Evolutionary conservation across 2,888 invertebrate genomes (phyloP).

Genomic region (Eupithecia tripunctaria): DNA sequence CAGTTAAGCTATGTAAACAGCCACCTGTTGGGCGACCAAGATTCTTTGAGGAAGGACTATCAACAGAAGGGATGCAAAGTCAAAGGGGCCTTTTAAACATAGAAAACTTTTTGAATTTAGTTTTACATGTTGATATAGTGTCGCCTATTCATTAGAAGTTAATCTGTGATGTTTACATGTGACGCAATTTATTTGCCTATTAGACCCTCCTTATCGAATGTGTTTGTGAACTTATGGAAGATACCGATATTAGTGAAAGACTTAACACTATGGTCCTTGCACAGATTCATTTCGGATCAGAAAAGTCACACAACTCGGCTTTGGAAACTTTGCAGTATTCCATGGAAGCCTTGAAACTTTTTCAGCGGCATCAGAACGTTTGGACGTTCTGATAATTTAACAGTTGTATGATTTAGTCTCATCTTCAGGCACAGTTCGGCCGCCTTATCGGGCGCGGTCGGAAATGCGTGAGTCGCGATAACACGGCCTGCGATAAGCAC

Average conservation of each 20-base stretch:
- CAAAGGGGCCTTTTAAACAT: background rate
- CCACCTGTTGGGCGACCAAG: conserved; percentile 27
- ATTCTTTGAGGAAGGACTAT: conserved; percentile 8
- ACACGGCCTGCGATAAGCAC: conserved; percentile 81
- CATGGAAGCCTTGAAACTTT: conserved; percentile 4
- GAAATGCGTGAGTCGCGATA: conserved; percentile 84
- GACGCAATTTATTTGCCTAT: conserved; percentile 28
- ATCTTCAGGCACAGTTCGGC: conserved; percentile 62
- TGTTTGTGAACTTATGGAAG: conserved; percentile 9
- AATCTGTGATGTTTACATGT: conserved; percentile 30
- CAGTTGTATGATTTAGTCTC: conserved; percentile 49
- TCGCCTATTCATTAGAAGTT: conserved; percentile 12
- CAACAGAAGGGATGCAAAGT: conserved; percentile 4
- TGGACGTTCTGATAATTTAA: conserved; percentile 7
- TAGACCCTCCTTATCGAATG: conserved; percentile 27
- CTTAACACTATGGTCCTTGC: background rate
- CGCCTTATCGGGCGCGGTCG: conserved; percentile 83
- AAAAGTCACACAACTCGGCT: background rate
- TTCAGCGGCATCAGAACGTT: conserved; percentile 9
- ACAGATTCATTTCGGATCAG: background rate
- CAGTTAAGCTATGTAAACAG: conserved; percentile 21
- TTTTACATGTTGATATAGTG: background rate
- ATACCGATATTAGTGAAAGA: conserved; percentile 7
- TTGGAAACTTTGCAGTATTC: conserved; percentile 9
- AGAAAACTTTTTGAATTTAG: background rate